Evolutionary conservation across 92 coral and sea anemone genomes (phyloP), one percentile per base, ranked within the genome.

Genomic region (Diadumene lineata): DNA sequence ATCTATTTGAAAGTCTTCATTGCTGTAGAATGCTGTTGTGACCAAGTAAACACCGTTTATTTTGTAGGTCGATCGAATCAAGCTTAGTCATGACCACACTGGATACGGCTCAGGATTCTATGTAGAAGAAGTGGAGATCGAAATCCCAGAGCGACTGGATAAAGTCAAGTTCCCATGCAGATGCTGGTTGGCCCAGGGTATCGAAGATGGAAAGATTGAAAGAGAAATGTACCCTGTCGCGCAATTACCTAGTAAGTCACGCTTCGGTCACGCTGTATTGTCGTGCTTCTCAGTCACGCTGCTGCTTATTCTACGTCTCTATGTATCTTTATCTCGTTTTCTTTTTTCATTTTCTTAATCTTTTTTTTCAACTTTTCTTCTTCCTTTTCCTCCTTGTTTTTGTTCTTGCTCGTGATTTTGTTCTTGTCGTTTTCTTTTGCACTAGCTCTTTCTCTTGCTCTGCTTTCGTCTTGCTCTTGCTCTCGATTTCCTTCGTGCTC

Each of bases 81-180:
- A 96, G 83, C 78, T 96, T 7, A 96, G 99, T 63, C 99, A 96
- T 64, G 99, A 96, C 64, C 99, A 96, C 78, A 89, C 96, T 0
- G 99, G 99, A 1, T 92, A 96, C 51, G 99, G 99, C 0, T 96
- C 99, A 25, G 99, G 99, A 2, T 96, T 96, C 83, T 96, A 84
- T 73, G 99, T 96, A 30, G 99, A 96, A 56, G 99, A 96, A 53
- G 99, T 96, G 3, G 99, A 96, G 58, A 94, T 96, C n/a, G 99
- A 96, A 74, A 92, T 96, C 15, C 99, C 99, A 0, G 93, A 92
- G 16, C 89, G 93, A 4, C 88, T 89, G 56, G 99, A 96, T 62
- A 84, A 93, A 56, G 97, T 96, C 34, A 96, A 93, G 79, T 96
- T 96, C 65, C 99, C 99, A 7, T 96, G 99, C 24, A 85, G 94